Percentiles rank a stretch among this genome's conserved stretches.
phyloP scores from a whole-genome alignment of 2,113 vertebrate genomes.

The Nycticorax nycticorax region DNA sequence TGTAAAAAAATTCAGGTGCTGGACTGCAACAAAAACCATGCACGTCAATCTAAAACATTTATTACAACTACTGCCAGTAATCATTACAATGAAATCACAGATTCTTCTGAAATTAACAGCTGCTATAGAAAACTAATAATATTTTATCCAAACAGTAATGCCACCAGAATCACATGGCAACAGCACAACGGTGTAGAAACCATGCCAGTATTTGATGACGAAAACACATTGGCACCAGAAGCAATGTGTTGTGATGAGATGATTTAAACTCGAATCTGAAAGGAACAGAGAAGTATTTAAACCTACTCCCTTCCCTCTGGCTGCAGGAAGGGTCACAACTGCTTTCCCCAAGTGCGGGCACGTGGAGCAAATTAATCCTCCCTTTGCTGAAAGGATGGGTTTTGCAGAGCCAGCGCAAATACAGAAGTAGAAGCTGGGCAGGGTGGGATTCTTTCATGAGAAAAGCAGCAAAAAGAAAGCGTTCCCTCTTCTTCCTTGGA shows the following conservation, averaged over 20 bases:
- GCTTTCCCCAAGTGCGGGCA: neutral
- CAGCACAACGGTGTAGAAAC: neutral
- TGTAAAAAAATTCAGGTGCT: neutral
- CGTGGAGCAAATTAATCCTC: neutral
- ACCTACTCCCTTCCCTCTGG: neutral
- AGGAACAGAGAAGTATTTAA: neutral
- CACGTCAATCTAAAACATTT: neutral
- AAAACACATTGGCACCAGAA: neutral
- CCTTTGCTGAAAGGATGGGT: neutral
- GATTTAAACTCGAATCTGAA: neutral
- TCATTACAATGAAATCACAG: neutral
- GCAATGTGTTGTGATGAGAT: neutral
- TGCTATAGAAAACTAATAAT: conserved; percentile 3
- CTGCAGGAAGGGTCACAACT: neutral
- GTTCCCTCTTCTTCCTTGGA: neutral
- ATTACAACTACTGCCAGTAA: neutral
- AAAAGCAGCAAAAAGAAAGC: neutral
- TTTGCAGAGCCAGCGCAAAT: neutral
- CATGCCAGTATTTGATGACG: neutral
- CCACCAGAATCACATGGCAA: conserved; percentile 21
- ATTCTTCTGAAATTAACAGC: neutral
- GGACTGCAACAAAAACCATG: neutral
- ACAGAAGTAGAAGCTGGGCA: neutral
- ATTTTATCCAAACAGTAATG: neutral
- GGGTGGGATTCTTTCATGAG: neutral